Evolutionary conservation across 1,140 invertebrate genomes (phyloP).

Genomic region (Polyergus mexicanus): DNA sequence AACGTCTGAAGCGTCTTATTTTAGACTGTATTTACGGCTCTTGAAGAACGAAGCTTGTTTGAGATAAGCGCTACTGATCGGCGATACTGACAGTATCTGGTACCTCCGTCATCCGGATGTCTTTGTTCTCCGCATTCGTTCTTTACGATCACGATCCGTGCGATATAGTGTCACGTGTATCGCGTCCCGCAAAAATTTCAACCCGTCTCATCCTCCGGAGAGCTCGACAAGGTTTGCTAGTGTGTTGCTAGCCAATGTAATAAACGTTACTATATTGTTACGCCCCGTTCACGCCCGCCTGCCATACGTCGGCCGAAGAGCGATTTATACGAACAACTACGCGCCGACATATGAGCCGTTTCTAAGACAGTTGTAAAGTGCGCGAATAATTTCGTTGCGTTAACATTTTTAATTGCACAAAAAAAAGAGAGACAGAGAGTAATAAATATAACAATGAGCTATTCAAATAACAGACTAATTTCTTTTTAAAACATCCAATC

Average conservation of each 20-base stretch:
- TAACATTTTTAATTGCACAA: conserved; percentile 14
- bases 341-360: conserved; percentile 71
- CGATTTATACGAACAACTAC: conserved; percentile 74
- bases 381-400: conserved; percentile 6
- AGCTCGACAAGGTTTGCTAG: conserved; percentile 53
- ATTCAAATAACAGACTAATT: not conserved
- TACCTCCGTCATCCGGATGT: not conserved
- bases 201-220: conserved; percentile 4
- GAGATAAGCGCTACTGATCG: not conserved
- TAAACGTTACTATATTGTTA: conserved; percentile 84
- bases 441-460: not conserved
- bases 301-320: conserved; percentile 80
- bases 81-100: not conserved
- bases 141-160: not conserved
- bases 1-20: not conserved
- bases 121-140: conserved; percentile 18
- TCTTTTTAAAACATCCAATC: too few relatives aligned
- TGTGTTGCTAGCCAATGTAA: conserved; percentile 77
- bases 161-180: not conserved
- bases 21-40: not conserved
- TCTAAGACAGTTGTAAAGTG: conserved; percentile 52
- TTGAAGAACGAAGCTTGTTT: not conserved
- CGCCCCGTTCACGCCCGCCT: conserved; percentile 79
- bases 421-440: too few relatives aligned
- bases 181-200: conserved; percentile 14